Base-by-base conservation (phyloP, 2,888 invertebrate species). In the Zygothrica quintamaculata region DNA sequence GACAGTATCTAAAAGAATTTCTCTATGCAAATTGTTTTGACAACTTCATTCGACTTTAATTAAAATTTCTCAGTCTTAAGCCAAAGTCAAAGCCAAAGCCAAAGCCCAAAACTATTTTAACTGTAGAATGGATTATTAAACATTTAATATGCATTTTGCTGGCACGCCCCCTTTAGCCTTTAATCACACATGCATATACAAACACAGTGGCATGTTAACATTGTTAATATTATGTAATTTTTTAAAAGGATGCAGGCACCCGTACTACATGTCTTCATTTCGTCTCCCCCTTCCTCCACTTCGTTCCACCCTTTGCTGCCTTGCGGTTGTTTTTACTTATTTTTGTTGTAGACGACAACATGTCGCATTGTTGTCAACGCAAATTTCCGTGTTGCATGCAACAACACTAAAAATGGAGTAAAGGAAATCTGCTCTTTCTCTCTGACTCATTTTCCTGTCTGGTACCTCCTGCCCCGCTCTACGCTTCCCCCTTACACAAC, bases 151-250 rank as follows among this genome's bases (percentile, higher is more conserved):
- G 74, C n/a, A n/a, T n/a, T n/a, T n/a, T n/a, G n/a, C 74, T 58
- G 25, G 29, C 34, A 40, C 15, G 9, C 31, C 13, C 42, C 7
- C 7, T 33, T 5, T 3, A 3, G 11, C n/a, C 33, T n/a, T n/a
- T 25, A 13, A 29, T 6, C 22, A 11, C 33, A 6, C 13, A 33
- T 25, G 3, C n/a, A 7, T 7, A 6, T 3, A 4, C 13, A 7
- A 3, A 29, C 15, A 55, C 50, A 51, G 47, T 60, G 47, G 53
- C 57, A 55, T 44, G 65, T 50, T 53, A 75, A 76, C 70, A 72
- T 48, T 72, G 70, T 77, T 77, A 79, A 79, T 82, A 85, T 82
- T 68, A 85, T 79, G 84, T 74, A 68, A 82, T 85, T 72, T 71
- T 68, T 74, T 46, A 66, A 70, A 48, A 70, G 75, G 18, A 5